Evolutionary conservation across 2,797 vertebrate genomes (phyloP), one percentile per base, ranked within the genome.

Genomic region (Pristis pectinata): DNA sequence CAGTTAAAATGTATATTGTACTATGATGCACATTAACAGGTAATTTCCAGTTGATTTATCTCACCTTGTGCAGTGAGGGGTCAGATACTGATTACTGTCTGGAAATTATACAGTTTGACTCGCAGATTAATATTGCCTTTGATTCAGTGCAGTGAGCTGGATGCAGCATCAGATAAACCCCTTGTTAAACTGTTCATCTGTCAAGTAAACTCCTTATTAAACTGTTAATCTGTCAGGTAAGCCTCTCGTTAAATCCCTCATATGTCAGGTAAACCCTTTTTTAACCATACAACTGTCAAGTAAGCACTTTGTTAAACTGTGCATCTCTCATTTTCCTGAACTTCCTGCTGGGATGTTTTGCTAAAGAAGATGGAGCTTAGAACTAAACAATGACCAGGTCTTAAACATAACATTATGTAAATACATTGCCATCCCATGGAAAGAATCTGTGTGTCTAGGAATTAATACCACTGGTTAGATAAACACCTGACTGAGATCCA

Each of bases 141-240:
- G 59, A 91, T 91, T 91, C 87, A 41, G 87, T 91, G 87, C 61
- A 91, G 87, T 91, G 87, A 91, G n/a, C 87, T 91, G 87, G 59
- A 91, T 91, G 61, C 87, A 37, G 7, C n/a, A 91, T 91, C 87
- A 67, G 87, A 61, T 91, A 91, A 91, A 91, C 87, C 61, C 87
- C 87, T 91, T 91, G 87, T 91, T 91, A 91, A 91, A 91, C n/a
- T 91, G 87, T 91, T 91, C n/a, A 91, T 91, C 87, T 91, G 87
- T 91, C 87, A 91, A 91, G 87, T 67, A 91, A 91, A 91, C 87
- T 91, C 87, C 59, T 41, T 91, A 91, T 91, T 91, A 91, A 91
- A 67, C 59, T 67, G 87, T 91, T 91, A 91, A 91, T 91, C 87
- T 91, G 61, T 91, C 87, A 91, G 61, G 59, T 91, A 91, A 91